Conservation (phyloP, 1,140 invertebrate genomes). For the Lysiphlebus fabarum region DNA sequence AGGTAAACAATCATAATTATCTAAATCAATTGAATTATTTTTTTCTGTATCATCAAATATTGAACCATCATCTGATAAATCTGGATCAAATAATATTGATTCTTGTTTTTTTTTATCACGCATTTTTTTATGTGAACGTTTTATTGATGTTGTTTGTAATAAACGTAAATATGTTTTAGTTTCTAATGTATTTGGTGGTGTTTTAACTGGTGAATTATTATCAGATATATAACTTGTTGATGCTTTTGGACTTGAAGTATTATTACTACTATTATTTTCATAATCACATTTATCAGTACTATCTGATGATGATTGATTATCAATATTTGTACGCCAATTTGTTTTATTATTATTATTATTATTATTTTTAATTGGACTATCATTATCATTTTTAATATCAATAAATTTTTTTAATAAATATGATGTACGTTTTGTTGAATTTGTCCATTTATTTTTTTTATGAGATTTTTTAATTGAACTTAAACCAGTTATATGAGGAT, state of each 20-base stretch:
- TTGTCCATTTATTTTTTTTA: slow-evolving; percentile 41
- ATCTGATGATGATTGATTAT: slow-evolving; percentile 9
- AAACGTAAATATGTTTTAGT: slow-evolving; percentile 32
- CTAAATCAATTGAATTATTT: slow-evolving; percentile 14
- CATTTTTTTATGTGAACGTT: slow-evolving; percentile 42
- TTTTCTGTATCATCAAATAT: slow-evolving; percentile 40
- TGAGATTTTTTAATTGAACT: slow-evolving; percentile 49
- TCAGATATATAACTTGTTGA: slow-evolving; percentile 31
- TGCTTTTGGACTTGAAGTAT: slow-evolving; percentile 27
- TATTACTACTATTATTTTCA: background rate
- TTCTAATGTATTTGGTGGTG: slow-evolving; percentile 42
- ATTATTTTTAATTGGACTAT: background rate
- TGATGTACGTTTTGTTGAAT: slow-evolving; percentile 11
- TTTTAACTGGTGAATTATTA: slow-evolving; percentile 18
- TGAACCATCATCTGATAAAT: slow-evolving; percentile 46
- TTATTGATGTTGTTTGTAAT: slow-evolving; percentile 43
- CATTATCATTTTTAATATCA: background rate
- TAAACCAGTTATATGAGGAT: slow-evolving; percentile 34
- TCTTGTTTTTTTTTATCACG: slow-evolving; percentile 33
- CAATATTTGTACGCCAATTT: slow-evolving; percentile 4
- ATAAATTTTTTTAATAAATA: slow-evolving; percentile 5
- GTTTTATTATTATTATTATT: too few relatives aligned
- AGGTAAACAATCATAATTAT: background rate
- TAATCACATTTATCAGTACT: background rate
- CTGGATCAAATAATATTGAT: slow-evolving; percentile 22